These are phyloP conservation scores for Ariolimax columbianus DNA, from an alignment of 2,888 invertebrate genomes.

Conservation along the genomic window DNA sequence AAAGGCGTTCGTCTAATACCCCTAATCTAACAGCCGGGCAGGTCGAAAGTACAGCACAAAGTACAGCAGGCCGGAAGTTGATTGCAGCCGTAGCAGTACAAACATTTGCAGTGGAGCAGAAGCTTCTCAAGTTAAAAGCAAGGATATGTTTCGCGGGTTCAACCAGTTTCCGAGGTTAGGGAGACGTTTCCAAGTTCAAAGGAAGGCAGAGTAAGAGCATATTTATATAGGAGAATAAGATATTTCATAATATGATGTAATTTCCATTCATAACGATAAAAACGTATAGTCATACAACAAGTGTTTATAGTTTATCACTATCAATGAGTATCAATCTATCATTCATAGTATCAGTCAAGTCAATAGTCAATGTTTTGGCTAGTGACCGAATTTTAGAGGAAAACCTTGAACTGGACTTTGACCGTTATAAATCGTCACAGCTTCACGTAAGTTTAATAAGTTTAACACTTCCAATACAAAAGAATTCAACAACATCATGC, in stretches of 20 bases:
- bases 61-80: neutral
- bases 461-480: too few relatives aligned
- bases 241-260: neutral
- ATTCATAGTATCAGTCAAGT: too few relatives aligned
- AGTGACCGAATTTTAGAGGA: neutral
- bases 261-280: slow-evolving; percentile 34
- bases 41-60: neutral
- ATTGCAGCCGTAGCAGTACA: neutral
- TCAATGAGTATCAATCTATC: too few relatives aligned
- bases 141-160: slow-evolving; percentile 21
- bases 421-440: neutral
- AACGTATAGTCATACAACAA: neutral
- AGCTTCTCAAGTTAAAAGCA: neutral
- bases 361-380: neutral
- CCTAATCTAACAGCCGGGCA: neutral
- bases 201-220: slow-evolving; percentile 22
- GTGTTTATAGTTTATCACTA: neutral
- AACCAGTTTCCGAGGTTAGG: slow-evolving; percentile 10
- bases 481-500: too few relatives aligned
- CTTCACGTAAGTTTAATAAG: neutral
- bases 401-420: neutral
- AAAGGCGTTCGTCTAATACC: neutral
- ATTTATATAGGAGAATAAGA: neutral
- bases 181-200: neutral
- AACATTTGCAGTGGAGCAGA: neutral